Evolutionary conservation across 2,888 invertebrate genomes (phyloP), one percentile per base, ranked within the genome.

Genomic region (Chymomyza fuscimana): DNA sequence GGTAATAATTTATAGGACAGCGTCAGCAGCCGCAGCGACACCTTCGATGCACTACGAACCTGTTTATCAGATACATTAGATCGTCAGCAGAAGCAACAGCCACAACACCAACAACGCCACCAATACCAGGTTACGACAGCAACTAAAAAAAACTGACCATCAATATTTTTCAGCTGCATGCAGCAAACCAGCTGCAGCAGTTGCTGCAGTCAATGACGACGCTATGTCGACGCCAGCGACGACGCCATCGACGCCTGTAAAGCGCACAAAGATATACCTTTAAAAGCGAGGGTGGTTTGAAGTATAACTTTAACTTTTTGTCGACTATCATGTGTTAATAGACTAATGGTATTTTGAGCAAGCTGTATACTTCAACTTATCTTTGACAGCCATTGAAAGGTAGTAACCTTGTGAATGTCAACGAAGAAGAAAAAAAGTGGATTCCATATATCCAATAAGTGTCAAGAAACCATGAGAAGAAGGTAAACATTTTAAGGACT

Each of bases 51-150:
- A 62, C 63, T 67, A 70, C 76, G 76, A 87, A 86, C 85, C 87
- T 86, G 85, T 86, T 86, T 86, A 87, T 86, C 87, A 82, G 85
- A 81, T 74, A 76, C 87, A 86, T 86, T 86, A 86, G 85, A 86
- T 86, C 87, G 74, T 78, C 80, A 70, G 66, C 72, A 56, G 51
- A 68, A 64, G 51, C 54, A 56, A 56, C 40, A n/a, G 32, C 19
- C 9, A 52, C 22, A 12, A 1, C 19, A 19, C 52, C 62, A 70
- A 54, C 69, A 66, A n/a, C 68, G 32, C 36, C 59, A 69, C 64
- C 62, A 65, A 60, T 63, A 56, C 51, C 36, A 52, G 25, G 54
- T 63, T 66, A 16, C 68, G 32, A 32, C 51, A 64, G 52, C 54
- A 63, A 9, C 54, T 54, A 46, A 32, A 32, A 32, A 32, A 32